Base-by-base conservation (phyloP, 2,797 vertebrate genomes). In the Todus mexicanus region DNA sequence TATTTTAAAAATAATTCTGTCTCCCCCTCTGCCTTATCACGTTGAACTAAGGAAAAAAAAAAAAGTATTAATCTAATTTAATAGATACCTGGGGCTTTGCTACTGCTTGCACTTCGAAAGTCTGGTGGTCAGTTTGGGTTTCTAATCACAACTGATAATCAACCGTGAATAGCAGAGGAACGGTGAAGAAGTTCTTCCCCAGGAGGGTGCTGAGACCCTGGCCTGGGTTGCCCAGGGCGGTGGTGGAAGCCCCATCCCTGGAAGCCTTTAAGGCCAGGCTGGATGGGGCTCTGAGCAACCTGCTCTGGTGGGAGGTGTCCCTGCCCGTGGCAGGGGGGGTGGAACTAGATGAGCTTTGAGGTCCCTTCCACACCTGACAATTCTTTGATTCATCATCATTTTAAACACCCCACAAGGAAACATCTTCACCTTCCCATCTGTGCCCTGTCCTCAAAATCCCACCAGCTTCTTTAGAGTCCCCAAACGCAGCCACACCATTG, bases 401-500 rank as follows among this genome's bases (percentile, higher is more conserved):
- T 38, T 10, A 48, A 63, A 63, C 59, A 38, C 5, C 27, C 20
- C 15, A 10, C 26, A 13, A 65, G 65, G 59, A 57, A 29, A 22
- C 27, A 22, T 11, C 45, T 47, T 25, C 16, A 7, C 7, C 4
- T 25, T 57, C 20, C 59, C 51, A 16, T 1, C 57, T 6, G 1
- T 53, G n/a, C 5, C 57, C 45, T 15, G 1, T 2, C 6, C 53
- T 38, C 70, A 10, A 3, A 43, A 59, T 2, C n/a, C 42, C 71
- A 29, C 1, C 42, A 9, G 50, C 14, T 9, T 60, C 72, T 12
- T 26, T 8, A 4, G 37, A 45, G 50, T 33, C 42, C 84, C 70
- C 29, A 38, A 11, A 11, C 10, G 48, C 35, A 9, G 29, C 11
- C 37, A 23, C 0, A 5, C 12, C 40, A 10, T 27, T 5, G 0